A percentile compares a stretch with the other conserved stretches of the same genome.
These are phyloP conservation scores for Scelioninae gen. 2 DNA, from an alignment of 2,888 invertebrate genomes.

Conservation along the genomic window DNA sequence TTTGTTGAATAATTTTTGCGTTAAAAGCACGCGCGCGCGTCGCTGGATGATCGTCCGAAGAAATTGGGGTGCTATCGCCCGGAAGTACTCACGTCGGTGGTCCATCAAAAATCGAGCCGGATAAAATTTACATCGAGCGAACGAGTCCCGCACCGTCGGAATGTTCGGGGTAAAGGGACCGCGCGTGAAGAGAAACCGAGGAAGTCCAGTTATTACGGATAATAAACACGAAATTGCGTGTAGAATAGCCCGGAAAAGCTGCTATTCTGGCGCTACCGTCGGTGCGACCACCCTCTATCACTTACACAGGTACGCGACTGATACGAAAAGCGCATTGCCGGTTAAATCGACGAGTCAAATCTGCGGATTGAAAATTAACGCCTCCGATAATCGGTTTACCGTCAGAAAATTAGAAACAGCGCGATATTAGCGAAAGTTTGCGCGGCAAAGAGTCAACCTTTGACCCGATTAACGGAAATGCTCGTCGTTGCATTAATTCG, in stretches of 20 bases:
- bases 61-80: too few species aligned
- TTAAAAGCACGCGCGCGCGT: too few species aligned
- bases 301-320: slow-evolving; percentile 58
- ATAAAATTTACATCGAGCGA: slow-evolving; percentile 56
- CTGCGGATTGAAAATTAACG: slow-evolving; percentile 59
- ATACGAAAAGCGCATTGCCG: slow-evolving; percentile 60
- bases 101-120: slow-evolving; percentile 38
- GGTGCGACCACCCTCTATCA: slow-evolving; percentile 57
- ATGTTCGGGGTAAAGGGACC: slow-evolving; percentile 50
- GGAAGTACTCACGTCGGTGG: too few species aligned
- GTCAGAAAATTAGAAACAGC: slow-evolving; percentile 56
- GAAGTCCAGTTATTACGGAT: slow-evolving; percentile 71
- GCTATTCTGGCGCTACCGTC: slow-evolving; percentile 59
- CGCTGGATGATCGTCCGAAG: too few species aligned
- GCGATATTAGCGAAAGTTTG: slow-evolving; percentile 35
- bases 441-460: slow-evolving; percentile 31
- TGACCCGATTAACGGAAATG: neutral
- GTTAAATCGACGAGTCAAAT: slow-evolving; percentile 59
- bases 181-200: slow-evolving; percentile 55
- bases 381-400: slow-evolving; percentile 56
- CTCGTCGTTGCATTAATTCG: slow-evolving; percentile 1
- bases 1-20: too few species aligned
- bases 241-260: slow-evolving; percentile 67
- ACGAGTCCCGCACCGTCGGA: slow-evolving; percentile 31
- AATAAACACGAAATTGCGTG: slow-evolving; percentile 70